Conservation (phyloP, 2,888 invertebrate species). For the Netelia inedita region DNA sequence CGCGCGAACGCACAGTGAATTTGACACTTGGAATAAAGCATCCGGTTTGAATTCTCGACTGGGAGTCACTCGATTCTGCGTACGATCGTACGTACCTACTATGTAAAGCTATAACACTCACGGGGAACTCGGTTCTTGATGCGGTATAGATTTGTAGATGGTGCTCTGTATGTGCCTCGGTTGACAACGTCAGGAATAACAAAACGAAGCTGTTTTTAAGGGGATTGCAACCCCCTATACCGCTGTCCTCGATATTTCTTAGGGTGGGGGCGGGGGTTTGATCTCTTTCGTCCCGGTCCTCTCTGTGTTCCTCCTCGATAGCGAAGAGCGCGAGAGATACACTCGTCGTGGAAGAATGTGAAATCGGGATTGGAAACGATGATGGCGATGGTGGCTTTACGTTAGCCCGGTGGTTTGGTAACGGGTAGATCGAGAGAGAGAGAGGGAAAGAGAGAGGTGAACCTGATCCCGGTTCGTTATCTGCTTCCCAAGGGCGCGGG, state of each 20-base stretch:
- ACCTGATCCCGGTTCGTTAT: slow-evolving; percentile 72
- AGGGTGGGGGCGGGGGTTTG: not conserved
- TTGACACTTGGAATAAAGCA: not conserved
- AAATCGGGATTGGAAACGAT: slow-evolving; percentile 54
- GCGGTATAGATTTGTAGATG: slow-evolving; percentile 6
- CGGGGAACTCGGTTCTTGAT: slow-evolving; percentile 3
- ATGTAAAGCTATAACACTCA: not conserved
- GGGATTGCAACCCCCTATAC: not conserved
- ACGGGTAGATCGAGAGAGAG: slow-evolving; percentile 48
- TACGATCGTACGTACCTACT: not conserved
- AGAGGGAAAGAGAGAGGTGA: slow-evolving; percentile 53
- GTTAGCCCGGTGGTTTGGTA: slow-evolving; percentile 16
- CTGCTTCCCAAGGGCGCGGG: slow-evolving; percentile 68
- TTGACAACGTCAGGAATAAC: slow-evolving; percentile 42
- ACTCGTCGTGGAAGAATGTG: slow-evolving; percentile 20
- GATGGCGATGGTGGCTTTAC: slow-evolving; percentile 15
- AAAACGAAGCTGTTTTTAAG: slow-evolving; percentile 50
- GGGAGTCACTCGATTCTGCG: not conserved
- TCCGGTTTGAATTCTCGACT: not conserved
- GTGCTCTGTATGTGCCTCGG: not conserved
- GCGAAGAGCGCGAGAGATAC: slow-evolving; percentile 28
- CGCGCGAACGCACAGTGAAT: not conserved
- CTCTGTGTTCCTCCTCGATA: not conserved
- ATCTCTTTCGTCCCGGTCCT: not conserved
- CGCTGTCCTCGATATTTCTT: not conserved